Evolutionary conservation across 2,888 invertebrate species (phyloP).

Genomic region (Melieria omissa): DNA sequence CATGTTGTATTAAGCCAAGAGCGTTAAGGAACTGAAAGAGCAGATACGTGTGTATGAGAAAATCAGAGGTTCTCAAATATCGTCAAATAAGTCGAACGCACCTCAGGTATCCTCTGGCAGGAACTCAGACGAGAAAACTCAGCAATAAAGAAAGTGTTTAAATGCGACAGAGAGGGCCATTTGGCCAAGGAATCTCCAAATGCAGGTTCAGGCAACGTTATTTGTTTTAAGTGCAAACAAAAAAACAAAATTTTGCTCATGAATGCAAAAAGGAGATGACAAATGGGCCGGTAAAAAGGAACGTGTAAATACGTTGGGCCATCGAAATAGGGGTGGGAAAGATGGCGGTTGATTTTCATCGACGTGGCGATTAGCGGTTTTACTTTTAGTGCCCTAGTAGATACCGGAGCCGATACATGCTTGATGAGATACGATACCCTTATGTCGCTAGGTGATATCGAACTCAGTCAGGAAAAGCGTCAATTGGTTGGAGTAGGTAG

Average conservation of each 20-base stretch:
- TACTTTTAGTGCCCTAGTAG: constrained; percentile 21
- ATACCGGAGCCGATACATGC: too few relatives aligned
- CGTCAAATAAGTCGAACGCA: not conserved
- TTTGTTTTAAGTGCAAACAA: constrained; percentile 16
- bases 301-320: constrained; percentile 4
- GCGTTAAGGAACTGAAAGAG: constrained; percentile 12
- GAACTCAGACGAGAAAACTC: not conserved
- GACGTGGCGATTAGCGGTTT: not conserved
- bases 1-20: constrained; percentile 1
- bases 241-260: not conserved
- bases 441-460: too few relatives aligned
- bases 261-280: constrained; percentile 3
- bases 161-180: constrained; percentile 3
- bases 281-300: not conserved
- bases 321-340: not conserved
- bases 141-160: not conserved
- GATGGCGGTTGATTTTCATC: not conserved
- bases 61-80: constrained; percentile 6
- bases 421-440: too few relatives aligned
- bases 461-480: too few relatives aligned
- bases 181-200: constrained; percentile 7
- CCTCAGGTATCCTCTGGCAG: not conserved
- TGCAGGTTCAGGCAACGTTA: not conserved
- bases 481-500: too few relatives aligned
- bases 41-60: constrained; percentile 21